A percentile compares a stretch with the other conserved stretches of the same genome.
These are phyloP conservation scores for Fragum fragum DNA, from an alignment of 2,888 invertebrate genomes.

Conservation along the genomic window DNA sequence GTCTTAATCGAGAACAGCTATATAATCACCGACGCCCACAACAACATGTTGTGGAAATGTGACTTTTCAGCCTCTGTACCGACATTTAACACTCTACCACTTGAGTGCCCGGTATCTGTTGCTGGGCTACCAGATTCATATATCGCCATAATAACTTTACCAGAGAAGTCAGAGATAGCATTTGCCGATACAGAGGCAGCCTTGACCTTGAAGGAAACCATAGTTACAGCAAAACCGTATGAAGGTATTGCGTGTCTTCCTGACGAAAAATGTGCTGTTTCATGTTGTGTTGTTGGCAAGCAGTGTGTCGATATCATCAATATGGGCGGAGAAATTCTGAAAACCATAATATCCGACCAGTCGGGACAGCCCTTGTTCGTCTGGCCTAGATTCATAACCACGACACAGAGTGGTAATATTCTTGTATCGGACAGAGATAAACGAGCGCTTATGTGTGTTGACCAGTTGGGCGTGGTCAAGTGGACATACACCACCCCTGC, in stretches of 20 bases:
- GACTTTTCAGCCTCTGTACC: slow-evolving; percentile 36
- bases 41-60: slow-evolving; percentile 63
- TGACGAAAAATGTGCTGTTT: slow-evolving; percentile 63
- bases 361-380: slow-evolving; percentile 58
- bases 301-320: slow-evolving; percentile 70
- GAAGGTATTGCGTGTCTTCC: slow-evolving; percentile 69
- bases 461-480: slow-evolving; percentile 58
- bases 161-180: slow-evolving; percentile 67
- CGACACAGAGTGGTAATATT: slow-evolving; percentile 61
- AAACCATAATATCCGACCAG: slow-evolving; percentile 60
- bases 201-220: slow-evolving; percentile 55
- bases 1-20: slow-evolving; percentile 60
- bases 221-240: slow-evolving; percentile 68
- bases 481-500: slow-evolving; percentile 67
- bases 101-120: slow-evolving; percentile 69
- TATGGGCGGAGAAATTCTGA: slow-evolving; percentile 58
- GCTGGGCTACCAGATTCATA: slow-evolving; percentile 43
- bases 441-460: slow-evolving; percentile 61
- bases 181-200: slow-evolving; percentile 53
- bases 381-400: slow-evolving; percentile 69
- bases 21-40: slow-evolving; percentile 68
- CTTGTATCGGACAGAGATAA: slow-evolving; percentile 71
- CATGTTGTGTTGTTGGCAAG: slow-evolving; percentile 67
- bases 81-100: slow-evolving; percentile 42
- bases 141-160: slow-evolving; percentile 69